These are phyloP conservation scores for Aphelenchoides avenae DNA, from an alignment of 1,140 invertebrate species.

Conservation along the genomic window DNA sequence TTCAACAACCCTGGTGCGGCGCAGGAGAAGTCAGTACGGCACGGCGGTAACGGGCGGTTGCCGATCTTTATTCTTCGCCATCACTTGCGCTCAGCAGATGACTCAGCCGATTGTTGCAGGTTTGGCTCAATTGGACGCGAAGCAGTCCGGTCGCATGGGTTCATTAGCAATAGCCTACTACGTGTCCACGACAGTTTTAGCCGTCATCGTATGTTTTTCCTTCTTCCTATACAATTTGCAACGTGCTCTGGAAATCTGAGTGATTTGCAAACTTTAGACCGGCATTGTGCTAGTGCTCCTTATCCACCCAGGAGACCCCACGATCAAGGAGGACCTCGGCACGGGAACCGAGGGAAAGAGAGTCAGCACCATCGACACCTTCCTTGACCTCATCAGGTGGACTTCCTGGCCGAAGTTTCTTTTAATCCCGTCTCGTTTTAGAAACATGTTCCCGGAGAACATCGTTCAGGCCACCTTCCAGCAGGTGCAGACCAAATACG, in stretches of 20 bases:
- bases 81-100: too few species aligned
- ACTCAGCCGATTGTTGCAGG: slow-evolving; percentile 32
- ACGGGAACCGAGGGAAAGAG: slow-evolving; percentile 63
- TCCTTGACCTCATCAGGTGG: slow-evolving; percentile 77
- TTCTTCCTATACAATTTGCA: too few species aligned
- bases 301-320: slow-evolving; percentile 40
- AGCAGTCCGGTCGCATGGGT: slow-evolving; percentile 42
- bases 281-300: slow-evolving; percentile 32
- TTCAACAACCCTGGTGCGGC: too few species aligned
- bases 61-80: too few species aligned
- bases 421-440: slow-evolving; percentile 10
- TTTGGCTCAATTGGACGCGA: slow-evolving; percentile 39
- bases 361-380: slow-evolving; percentile 79
- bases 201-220: slow-evolving; percentile 32
- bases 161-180: slow-evolving; percentile 35
- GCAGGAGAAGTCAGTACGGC: too few species aligned
- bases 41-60: too few species aligned
- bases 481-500: slow-evolving; percentile 50
- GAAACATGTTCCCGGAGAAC: slow-evolving; percentile 59
- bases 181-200: slow-evolving; percentile 36
- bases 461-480: slow-evolving; percentile 58
- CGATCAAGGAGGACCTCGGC: slow-evolving; percentile 26
- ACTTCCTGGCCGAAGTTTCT: not conserved
- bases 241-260: not conserved
- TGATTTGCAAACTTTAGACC: slow-evolving; percentile 12